Percentiles rank a stretch among this genome's conserved stretches.
These are phyloP conservation scores for Lasioglossum vierecki DNA, from an alignment of 2,888 invertebrate genomes.

Conservation along the genomic window DNA sequence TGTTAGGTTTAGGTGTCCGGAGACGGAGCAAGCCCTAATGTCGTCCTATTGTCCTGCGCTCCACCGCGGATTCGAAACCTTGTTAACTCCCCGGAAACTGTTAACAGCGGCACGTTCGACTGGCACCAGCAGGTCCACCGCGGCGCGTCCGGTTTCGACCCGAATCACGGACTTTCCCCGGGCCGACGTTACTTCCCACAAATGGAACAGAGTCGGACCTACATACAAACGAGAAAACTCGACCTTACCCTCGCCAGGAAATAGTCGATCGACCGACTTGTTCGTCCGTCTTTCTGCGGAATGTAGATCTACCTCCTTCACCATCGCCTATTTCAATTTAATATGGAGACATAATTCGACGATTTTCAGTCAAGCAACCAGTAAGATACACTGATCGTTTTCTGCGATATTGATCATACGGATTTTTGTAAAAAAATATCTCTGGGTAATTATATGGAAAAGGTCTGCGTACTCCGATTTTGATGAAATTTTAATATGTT, in stretches of 20 bases:
- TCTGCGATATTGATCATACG: not conserved
- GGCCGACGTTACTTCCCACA: conserved; percentile 61
- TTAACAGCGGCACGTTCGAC: conserved; percentile 79
- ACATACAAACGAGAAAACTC: conserved; percentile 65
- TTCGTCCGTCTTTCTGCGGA: not conserved
- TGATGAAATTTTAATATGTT: no score
- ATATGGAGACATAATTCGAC: no score
- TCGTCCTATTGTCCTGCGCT: conserved; percentile 79
- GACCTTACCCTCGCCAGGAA: not conserved
- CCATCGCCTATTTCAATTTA: not conserved
- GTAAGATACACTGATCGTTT: not conserved
- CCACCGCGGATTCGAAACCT: conserved; percentile 78
- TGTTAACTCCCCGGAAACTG: conserved; percentile 82
- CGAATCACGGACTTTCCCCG: conserved; percentile 64
- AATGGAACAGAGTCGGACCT: conserved; percentile 50
- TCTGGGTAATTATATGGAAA: no score
- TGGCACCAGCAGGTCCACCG: conserved; percentile 52
- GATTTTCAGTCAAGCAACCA: no score
- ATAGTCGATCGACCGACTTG: not conserved
- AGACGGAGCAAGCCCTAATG: conserved; percentile 75
- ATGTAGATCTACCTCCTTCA: not conserved
- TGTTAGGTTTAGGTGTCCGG: conserved; percentile 70
- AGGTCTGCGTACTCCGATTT: no score
- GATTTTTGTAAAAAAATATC: not conserved
- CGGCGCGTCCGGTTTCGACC: conserved; percentile 55